phyloP scores from a whole-genome alignment of 1,140 invertebrate species.

The Euschistus heros region DNA sequence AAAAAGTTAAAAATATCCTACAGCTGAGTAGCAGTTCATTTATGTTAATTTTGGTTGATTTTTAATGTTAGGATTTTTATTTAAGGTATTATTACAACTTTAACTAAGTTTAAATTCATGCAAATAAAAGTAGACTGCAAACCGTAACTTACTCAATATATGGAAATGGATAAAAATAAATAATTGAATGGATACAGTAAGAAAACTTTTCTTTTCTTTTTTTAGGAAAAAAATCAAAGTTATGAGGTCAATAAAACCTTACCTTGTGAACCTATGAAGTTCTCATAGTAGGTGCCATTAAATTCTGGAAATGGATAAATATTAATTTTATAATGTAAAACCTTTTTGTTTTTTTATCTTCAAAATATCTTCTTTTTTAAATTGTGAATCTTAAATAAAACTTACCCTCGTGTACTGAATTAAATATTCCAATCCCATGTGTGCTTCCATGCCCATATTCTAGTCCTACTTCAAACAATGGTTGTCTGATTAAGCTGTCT shows the following conservation, averaged over 20 bases:
- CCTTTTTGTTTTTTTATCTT: no score
- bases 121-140: no score
- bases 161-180: no score
- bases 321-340: not conserved
- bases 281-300: slow-evolving; percentile 32
- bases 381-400: not conserved
- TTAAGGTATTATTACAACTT: no score
- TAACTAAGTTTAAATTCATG: no score
- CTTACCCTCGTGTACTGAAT: slow-evolving; percentile 67
- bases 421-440: slow-evolving; percentile 79
- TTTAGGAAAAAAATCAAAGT: slow-evolving; percentile 2
- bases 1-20: no score
- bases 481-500: slow-evolving; percentile 61
- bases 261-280: slow-evolving; percentile 36
- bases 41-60: no score
- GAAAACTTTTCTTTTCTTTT: not conserved
- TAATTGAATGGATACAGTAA: not conserved
- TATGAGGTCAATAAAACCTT: slow-evolving; percentile 16
- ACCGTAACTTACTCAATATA: no score
- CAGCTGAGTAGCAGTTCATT: no score
- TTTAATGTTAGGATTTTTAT: no score
- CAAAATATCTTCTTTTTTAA: not conserved
- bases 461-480: slow-evolving; percentile 65
- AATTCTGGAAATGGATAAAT: slow-evolving; percentile 32
- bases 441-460: slow-evolving; percentile 85